Percentiles rank a stretch among this genome's conserved stretches.
Conservation (phyloP, 2,113 vertebrate genomes). For the Brachyistius frenatus region DNA sequence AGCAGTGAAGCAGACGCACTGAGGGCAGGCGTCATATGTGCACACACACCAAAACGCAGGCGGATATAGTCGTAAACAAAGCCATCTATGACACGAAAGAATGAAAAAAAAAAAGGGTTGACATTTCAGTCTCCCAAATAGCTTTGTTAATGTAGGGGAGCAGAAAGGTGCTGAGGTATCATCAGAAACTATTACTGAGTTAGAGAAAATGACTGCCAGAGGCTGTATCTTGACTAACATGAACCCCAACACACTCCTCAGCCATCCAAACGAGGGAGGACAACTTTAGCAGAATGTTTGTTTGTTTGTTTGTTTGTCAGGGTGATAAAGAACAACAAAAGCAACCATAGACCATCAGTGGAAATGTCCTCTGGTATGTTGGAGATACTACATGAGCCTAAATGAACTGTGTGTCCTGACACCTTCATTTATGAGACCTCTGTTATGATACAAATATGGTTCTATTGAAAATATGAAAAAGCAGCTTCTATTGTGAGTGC, state of each 20-base stretch:
- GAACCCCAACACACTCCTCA: neutral
- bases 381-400: too few species aligned
- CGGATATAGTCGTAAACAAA: constrained; percentile 18
- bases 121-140: constrained; percentile 53
- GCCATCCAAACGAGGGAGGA: too few species aligned
- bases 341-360: neutral
- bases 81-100: constrained; percentile 8
- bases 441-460: too few species aligned
- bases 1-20: constrained; percentile 60
- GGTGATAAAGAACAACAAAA: neutral
- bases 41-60: neutral
- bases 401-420: too few species aligned
- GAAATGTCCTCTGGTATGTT: neutral
- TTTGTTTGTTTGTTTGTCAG: too few species aligned
- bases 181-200: constrained; percentile 27
- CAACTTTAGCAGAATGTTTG: too few species aligned
- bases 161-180: constrained; percentile 5
- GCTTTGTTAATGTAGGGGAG: neutral
- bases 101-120: constrained; percentile 38
- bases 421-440: too few species aligned
- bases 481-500: too few species aligned
- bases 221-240: neutral
- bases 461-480: too few species aligned
- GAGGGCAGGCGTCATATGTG: constrained; percentile 22
- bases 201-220: constrained; percentile 14